Percentiles rank a stretch among this genome's conserved stretches.
Conservation (phyloP, 2,113 vertebrate genomes). For the Menura novaehollandiae region DNA sequence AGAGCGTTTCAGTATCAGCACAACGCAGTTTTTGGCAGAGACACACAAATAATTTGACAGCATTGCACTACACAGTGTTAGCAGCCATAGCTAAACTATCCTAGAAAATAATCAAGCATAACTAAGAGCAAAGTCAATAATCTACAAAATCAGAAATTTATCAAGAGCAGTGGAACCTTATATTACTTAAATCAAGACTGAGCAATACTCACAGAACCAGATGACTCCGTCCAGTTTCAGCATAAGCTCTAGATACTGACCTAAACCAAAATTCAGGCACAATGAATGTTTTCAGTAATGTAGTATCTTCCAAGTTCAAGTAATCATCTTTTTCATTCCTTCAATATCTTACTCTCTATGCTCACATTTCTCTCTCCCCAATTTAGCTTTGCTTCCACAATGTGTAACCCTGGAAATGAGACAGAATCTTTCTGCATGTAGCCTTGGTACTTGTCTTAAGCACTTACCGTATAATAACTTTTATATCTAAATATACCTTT, state of each 20-base stretch:
- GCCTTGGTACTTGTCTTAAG: background rate
- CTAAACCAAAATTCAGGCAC: background rate
- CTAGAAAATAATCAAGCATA: background rate
- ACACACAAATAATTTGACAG: background rate
- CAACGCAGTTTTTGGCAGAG: background rate
- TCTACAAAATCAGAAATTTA: background rate
- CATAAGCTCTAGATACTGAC: background rate
- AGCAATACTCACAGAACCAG: background rate
- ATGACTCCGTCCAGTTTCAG: background rate
- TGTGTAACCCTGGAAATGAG: background rate
- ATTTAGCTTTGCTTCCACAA: background rate
- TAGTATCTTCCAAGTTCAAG: background rate
- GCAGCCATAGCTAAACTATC: background rate
- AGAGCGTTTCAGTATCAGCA: background rate
- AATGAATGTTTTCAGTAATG: background rate
- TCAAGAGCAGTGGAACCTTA: background rate
- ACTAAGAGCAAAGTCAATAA: background rate
- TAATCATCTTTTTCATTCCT: background rate
- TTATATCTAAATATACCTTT: background rate
- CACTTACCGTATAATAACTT: background rate
- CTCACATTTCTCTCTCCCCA: background rate
- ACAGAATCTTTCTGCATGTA: background rate
- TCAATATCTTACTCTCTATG: background rate
- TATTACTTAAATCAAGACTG: background rate
- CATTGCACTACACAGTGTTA: background rate